Base-by-base conservation (phyloP, 2,797 vertebrate genomes). In the Botia almorhae region DNA sequence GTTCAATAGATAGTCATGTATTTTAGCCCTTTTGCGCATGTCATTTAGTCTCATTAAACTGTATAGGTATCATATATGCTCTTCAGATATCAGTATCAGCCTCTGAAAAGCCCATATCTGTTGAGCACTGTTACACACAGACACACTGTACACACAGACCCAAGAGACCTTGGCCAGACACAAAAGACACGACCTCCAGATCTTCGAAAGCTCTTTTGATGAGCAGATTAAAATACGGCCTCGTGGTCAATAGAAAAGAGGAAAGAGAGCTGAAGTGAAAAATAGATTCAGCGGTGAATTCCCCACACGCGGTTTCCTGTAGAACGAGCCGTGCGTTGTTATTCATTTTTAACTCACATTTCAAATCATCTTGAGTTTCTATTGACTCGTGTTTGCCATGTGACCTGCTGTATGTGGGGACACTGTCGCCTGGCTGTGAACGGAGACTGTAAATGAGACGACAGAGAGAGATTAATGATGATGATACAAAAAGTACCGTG, bases 321-420 rank as follows among this genome's bases (percentile, higher is more conserved):
- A 26, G 26, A n/a, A 29, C 46, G 0, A 5, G 72, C 3, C 23
- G 26, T 48, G 46, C 14, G n/a, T 21, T 23, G 36, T 58, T 58
- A 61, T 69, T 78, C 55, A 51, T 70, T 33, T 69, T 69, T 78
- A 78, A 78, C 76, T 78, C 67, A 48, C 67, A 51, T 78, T 78
- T 78, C 76, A 50, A 69, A 78, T 78, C 55, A 21, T 70, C 76
- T 78, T 61, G 55, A 61, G 76, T 78, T 78, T 78, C 55, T 50
- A 61, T 78, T 78, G 76, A 78, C 76, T 70, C 61, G 48, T 3
- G 0, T 3, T 3, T 2, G 60, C 61, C 8, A 10, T 51, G 67
- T 36, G 76, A 78, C 58, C 33, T 61, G 67, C 69, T 46, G 53
- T 23, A 39, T 39, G 61, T 51, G 74, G 10, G 12, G 39, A n/a